These are phyloP conservation scores for Irena cyanogastra DNA, from an alignment of 2,113 vertebrate genomes.

Conservation along the genomic window DNA sequence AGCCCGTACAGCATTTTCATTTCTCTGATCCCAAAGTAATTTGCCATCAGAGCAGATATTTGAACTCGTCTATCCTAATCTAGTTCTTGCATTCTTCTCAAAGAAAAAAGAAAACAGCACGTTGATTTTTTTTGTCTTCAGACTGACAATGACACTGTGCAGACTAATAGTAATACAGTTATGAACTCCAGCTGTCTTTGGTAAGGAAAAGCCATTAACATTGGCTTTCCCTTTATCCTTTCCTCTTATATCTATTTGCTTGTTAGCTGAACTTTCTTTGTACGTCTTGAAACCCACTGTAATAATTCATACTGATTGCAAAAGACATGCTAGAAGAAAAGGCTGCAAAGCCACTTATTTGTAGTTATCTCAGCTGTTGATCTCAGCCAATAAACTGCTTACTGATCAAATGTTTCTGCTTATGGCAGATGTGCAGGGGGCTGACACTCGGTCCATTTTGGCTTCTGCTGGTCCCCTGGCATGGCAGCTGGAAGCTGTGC, in stretches of 20 bases:
- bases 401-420: constrained; percentile 45
- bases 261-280: constrained; percentile 62
- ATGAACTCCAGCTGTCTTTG: constrained; percentile 61
- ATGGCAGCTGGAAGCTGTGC: not conserved
- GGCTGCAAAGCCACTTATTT: constrained; percentile 59
- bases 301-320: constrained; percentile 52
- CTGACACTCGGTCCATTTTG: not conserved
- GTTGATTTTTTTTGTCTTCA: constrained; percentile 12
- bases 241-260: constrained; percentile 45
- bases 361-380: constrained; percentile 55
- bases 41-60: constrained; percentile 29
- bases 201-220: constrained; percentile 55
- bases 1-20: not conserved
- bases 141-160: constrained; percentile 44
- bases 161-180: constrained; percentile 42
- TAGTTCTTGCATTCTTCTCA: constrained; percentile 34
- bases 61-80: constrained; percentile 44
- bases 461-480: not conserved
- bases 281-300: constrained; percentile 30
- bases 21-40: constrained; percentile 1
- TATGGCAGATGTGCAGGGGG: not conserved
- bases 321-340: constrained; percentile 44
- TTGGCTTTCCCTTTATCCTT: constrained; percentile 45
- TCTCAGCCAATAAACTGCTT: constrained; percentile 58
- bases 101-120: constrained; percentile 27